phyloP scores from a whole-genome alignment of 2,113 vertebrate genomes.

The Apus apus region DNA sequence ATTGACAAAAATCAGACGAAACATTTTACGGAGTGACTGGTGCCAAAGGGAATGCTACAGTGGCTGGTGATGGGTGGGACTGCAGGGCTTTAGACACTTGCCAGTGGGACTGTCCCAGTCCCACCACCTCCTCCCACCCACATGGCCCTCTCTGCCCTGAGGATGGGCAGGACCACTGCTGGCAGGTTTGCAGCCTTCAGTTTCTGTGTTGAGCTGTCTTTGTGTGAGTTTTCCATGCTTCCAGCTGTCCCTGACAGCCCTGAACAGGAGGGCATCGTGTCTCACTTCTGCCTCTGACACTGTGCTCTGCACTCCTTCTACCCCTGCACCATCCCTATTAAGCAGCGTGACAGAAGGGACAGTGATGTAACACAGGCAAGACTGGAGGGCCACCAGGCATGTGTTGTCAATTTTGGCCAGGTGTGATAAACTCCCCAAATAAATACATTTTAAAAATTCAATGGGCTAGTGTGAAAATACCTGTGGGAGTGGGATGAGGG shows the following conservation, averaged over 20 bases:
- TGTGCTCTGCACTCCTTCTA: background rate
- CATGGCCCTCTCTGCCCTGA: background rate
- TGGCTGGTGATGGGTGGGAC: background rate
- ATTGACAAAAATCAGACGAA: background rate
- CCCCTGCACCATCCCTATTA: background rate
- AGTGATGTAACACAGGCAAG: rapidly evolving
- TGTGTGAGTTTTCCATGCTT: background rate
- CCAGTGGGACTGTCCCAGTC: rapidly evolving
- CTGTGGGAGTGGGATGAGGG: background rate
- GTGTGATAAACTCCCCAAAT: rapidly evolving
- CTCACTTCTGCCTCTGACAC: background rate
- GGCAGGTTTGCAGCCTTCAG: background rate
- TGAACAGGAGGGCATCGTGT: background rate
- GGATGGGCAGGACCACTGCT: background rate
- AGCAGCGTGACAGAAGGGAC: background rate
- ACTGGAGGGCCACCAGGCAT: background rate
- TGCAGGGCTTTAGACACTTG: background rate
- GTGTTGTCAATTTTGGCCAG: background rate
- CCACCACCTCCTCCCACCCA: background rate
- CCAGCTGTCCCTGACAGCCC: background rate
- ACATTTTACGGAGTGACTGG: background rate
- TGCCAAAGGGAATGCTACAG: background rate
- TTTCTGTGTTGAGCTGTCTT: background rate
- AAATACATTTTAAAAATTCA: background rate
- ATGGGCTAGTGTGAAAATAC: background rate